Percentiles rank a stretch among this genome's conserved stretches.
Evolutionary conservation across 30 jellyfish, hydroid and myxozoan species (phyloP).

Genomic region (Clytia hemisphaerica): DNA sequence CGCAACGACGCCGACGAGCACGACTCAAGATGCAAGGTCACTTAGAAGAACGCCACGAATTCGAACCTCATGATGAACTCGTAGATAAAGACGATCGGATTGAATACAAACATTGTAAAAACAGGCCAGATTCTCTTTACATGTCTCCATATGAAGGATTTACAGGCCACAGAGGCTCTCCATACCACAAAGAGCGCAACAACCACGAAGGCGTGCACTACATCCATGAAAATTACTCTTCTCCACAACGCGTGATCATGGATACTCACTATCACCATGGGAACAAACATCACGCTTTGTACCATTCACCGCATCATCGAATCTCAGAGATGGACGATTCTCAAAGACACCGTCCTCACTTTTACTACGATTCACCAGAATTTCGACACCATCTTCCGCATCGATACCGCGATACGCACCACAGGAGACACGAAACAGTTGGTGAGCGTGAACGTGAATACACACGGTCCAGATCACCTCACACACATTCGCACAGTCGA

Average conservation of each 20-base stretch:
- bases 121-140: slow-evolving; percentile 18
- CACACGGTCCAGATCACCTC: not conserved
- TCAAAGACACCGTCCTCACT: slow-evolving; percentile 5
- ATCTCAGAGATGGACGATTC: slow-evolving; percentile 2
- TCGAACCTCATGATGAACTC: not conserved
- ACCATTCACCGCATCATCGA: not conserved
- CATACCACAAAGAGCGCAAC: not conserved
- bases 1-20: slow-evolving; percentile 90
- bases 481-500: too few relatives aligned
- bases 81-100: slow-evolving; percentile 12
- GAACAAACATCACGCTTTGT: not conserved
- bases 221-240: slow-evolving; percentile 12
- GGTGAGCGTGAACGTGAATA: not conserved
- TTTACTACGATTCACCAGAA: slow-evolving; percentile 5
- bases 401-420: not conserved
- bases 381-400: not conserved
- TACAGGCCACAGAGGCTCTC: slow-evolving; percentile 4
- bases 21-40: slow-evolving; percentile 47
- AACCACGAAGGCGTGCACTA: not conserved
- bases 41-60: slow-evolving; percentile 19
- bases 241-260: not conserved
- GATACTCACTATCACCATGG: not conserved
- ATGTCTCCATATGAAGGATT: too few relatives aligned
- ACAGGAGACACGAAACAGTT: not conserved
- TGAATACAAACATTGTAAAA: too few relatives aligned